Conservation (phyloP, 2,113 vertebrate genomes). For the Camelus dromedarius region DNA sequence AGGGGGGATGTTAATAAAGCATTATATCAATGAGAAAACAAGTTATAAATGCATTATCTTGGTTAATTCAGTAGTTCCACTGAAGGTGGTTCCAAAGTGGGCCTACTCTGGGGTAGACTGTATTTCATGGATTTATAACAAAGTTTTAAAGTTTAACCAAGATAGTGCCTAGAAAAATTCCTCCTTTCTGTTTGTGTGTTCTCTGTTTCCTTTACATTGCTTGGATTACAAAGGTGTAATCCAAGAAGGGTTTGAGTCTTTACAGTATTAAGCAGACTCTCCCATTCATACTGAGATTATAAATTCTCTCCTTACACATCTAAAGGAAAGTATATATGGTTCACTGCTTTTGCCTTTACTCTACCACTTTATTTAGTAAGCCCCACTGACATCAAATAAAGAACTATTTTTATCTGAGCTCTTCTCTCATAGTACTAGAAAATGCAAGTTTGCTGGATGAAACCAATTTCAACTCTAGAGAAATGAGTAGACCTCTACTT, state of each 20-base stretch:
- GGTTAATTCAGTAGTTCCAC: conserved; percentile 14
- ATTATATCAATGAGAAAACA: conserved; percentile 6
- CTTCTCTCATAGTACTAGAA: not conserved
- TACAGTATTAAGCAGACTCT: not conserved
- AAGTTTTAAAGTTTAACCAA: conserved; percentile 34
- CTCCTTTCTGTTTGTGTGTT: not conserved
- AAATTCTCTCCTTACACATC: not conserved
- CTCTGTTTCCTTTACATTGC: not conserved
- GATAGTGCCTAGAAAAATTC: not conserved
- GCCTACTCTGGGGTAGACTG: not conserved
- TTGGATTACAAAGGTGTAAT: not conserved
- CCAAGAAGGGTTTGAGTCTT: not conserved
- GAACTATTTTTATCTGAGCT: conserved; percentile 15
- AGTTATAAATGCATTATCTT: not conserved
- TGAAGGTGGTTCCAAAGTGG: not conserved
- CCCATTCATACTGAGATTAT: not conserved
- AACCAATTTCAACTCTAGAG: not conserved
- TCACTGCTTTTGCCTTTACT: not conserved
- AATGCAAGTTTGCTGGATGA: not conserved
- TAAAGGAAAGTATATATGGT: not conserved
- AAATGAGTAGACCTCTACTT: not conserved
- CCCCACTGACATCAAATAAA: not conserved
- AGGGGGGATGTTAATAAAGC: not conserved
- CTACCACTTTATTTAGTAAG: not conserved
- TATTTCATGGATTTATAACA: not conserved